Evolutionary conservation across 2,888 invertebrate genomes (phyloP).

Genomic region (Alentia gelatinosa): DNA sequence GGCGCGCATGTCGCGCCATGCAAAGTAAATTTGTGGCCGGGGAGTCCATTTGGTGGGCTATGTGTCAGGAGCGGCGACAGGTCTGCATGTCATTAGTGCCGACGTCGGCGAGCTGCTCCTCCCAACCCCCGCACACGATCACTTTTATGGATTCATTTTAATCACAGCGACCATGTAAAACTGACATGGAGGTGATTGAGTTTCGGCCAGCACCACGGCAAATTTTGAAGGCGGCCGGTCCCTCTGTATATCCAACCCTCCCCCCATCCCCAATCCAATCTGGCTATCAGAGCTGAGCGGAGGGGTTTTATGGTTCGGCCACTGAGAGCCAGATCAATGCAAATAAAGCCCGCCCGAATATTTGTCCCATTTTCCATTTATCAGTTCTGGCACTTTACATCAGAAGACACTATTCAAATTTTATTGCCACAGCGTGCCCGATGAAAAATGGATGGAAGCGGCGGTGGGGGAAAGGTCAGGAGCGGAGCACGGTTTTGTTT

Average conservation of each 20-base stretch:
- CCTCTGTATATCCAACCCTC: background rate
- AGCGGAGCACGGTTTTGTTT: constrained; percentile 41
- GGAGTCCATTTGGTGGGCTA: background rate
- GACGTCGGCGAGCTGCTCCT: background rate
- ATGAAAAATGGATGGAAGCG: constrained; percentile 26
- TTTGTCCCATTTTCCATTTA: constrained; percentile 54
- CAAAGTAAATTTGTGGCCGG: constrained; percentile 52
- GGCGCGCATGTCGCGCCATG: constrained; percentile 48
- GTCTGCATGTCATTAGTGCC: constrained; percentile 46
- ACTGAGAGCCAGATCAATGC: constrained; percentile 46
- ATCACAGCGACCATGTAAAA: constrained; percentile 57
- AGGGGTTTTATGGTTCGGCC: constrained; percentile 3
- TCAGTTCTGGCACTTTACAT: constrained; percentile 47
- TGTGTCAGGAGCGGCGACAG: constrained; percentile 45
- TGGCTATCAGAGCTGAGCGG: constrained; percentile 23
- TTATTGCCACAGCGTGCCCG: background rate
- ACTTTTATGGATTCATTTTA: constrained; percentile 58
- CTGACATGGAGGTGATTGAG: constrained; percentile 51
- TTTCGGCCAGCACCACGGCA: constrained; percentile 22
- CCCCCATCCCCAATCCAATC: constrained; percentile 41
- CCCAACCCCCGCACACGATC: background rate
- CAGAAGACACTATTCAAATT: constrained; percentile 55
- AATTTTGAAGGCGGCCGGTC: constrained; percentile 43
- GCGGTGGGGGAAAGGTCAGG: constrained; percentile 40
- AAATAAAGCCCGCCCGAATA: constrained; percentile 41